Evolutionary conservation across 2,888 invertebrate genomes (phyloP).

Genomic region (Noctua pronuba): DNA sequence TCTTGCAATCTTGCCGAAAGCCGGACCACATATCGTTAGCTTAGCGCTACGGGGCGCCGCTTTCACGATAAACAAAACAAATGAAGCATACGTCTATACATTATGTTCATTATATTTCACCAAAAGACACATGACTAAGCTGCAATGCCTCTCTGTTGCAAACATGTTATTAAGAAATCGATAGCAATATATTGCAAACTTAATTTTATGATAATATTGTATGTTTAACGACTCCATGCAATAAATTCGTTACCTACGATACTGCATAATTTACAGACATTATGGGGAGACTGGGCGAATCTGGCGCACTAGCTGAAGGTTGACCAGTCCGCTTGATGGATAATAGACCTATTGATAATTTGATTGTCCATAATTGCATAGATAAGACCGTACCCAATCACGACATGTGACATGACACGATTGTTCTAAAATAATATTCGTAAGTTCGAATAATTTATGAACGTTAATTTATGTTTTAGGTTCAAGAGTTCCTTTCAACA

Average conservation of each 20-base stretch:
- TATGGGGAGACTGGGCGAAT: constrained; percentile 54
- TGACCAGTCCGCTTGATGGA: constrained; percentile 61
- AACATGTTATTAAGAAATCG: constrained; percentile 47
- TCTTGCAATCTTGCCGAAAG: constrained; percentile 25
- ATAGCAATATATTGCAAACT: constrained; percentile 31
- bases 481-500: constrained; percentile 96
- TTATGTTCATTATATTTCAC: constrained; percentile 3
- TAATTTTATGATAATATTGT: constrained; percentile 51
- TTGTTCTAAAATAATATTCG: constrained; percentile 48
- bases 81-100: constrained; percentile 12
- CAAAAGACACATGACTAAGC: constrained; percentile 13
- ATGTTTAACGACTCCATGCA: constrained; percentile 26
- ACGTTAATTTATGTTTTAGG: constrained; percentile 85
- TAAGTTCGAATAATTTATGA: constrained; percentile 20
- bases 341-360: constrained; percentile 54
- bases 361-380: constrained; percentile 55
- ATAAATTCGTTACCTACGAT: constrained; percentile 33
- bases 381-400: constrained; percentile 44
- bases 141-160: constrained; percentile 20
- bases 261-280: constrained; percentile 29
- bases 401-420: constrained; percentile 56
- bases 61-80: constrained; percentile 51
- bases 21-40: constrained; percentile 1
- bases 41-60: constrained; percentile 34
- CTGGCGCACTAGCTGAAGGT: constrained; percentile 58